Percentiles rank a stretch among this genome's conserved stretches.
These are phyloP conservation scores for Pteropus rufus DNA, from an alignment of 2,797 vertebrate genomes.

Conservation along the genomic window DNA sequence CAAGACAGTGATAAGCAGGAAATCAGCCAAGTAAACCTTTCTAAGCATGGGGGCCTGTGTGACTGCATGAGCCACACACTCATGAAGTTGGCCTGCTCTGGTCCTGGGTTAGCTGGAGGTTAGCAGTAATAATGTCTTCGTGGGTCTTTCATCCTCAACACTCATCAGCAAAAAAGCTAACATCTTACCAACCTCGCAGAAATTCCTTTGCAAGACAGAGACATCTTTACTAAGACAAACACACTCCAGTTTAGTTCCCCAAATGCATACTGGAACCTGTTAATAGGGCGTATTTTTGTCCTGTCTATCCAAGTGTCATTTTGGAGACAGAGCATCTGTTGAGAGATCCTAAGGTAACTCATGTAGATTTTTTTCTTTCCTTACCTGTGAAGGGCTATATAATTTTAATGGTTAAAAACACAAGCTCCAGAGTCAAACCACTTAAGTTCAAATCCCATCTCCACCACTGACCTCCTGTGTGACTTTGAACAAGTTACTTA, in stretches of 20 bases:
- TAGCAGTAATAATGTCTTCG: not conserved
- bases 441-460: not conserved
- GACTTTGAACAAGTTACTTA: not conserved
- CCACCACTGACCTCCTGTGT: not conserved
- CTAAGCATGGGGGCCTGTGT: not conserved
- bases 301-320: not conserved
- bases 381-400: not conserved
- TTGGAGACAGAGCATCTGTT: not conserved
- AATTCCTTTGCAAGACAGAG: not conserved
- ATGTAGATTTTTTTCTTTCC: not conserved
- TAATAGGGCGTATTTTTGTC: not conserved
- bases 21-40: not conserved
- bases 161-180: not conserved
- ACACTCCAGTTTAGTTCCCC: not conserved
- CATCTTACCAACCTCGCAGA: not conserved
- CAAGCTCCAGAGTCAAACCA: not conserved
- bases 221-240: not conserved
- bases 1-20: not conserved
- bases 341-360: not conserved
- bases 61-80: not conserved
- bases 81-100: not conserved
- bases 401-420: not conserved
- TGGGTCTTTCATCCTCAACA: not conserved
- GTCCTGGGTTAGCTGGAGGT: not conserved
- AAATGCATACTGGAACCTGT: not conserved